Percentiles rank a stretch among this genome's conserved stretches.
phyloP scores from a whole-genome alignment of 2,888 invertebrate species.

The Leptarthrus brevirostris region DNA sequence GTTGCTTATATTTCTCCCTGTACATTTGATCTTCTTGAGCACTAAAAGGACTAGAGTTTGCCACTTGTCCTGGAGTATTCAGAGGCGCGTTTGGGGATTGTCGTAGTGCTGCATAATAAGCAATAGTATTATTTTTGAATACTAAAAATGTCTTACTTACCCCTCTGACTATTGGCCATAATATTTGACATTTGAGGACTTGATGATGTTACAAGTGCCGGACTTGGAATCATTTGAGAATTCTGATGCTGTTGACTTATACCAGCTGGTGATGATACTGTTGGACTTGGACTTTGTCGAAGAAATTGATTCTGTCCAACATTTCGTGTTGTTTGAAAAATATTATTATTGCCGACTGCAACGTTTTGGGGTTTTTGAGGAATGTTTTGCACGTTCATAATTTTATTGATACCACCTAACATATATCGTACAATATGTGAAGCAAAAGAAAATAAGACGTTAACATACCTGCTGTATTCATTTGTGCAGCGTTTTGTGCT shows the following conservation, averaged over 20 bases:
- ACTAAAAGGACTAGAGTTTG: slow-evolving; percentile 74
- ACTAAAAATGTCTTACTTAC: slow-evolving; percentile 40
- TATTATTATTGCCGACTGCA: slow-evolving; percentile 67
- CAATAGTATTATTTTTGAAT: neutral
- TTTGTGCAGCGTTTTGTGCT: slow-evolving; percentile 53
- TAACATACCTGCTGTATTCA: slow-evolving; percentile 52
- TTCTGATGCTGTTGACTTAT: slow-evolving; percentile 63
- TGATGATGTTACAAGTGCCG: slow-evolving; percentile 75
- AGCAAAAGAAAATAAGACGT: slow-evolving; percentile 1
- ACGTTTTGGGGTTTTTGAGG: slow-evolving; percentile 53
- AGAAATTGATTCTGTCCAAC: slow-evolving; percentile 80
- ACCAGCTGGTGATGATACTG: slow-evolving; percentile 77
- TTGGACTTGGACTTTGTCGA: slow-evolving; percentile 83
- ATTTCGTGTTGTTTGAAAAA: slow-evolving; percentile 71
- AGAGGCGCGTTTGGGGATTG: slow-evolving; percentile 86
- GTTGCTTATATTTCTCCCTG: slow-evolving; percentile 90
- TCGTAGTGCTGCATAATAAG: slow-evolving; percentile 68
- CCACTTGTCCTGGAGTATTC: slow-evolving; percentile 77
- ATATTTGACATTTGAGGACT: slow-evolving; percentile 74
- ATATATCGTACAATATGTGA: slow-evolving; percentile 18
- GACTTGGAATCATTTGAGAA: slow-evolving; percentile 77
- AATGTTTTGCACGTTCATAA: slow-evolving; percentile 53
- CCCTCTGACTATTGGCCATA: slow-evolving; percentile 70
- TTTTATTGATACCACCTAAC: slow-evolving; percentile 53
- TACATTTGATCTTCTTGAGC: slow-evolving; percentile 89